Conservation (phyloP, 1,140 invertebrate species). For the Macrobrachium rosenbergii region DNA sequence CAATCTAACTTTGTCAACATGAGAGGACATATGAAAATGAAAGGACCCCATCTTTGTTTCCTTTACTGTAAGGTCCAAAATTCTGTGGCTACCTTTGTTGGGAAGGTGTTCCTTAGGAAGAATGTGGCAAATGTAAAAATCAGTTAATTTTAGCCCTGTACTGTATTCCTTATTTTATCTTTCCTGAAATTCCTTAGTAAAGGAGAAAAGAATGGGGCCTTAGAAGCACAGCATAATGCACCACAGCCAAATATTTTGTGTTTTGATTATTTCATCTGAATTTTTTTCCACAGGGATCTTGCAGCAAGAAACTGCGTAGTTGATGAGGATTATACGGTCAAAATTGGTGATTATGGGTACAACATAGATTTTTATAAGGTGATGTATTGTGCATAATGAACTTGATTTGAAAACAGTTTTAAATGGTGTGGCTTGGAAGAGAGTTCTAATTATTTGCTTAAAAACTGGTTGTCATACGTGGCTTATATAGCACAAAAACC, state of each 20-base stretch:
- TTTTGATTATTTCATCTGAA: background rate
- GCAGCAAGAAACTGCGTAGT: slow-evolving; percentile 79
- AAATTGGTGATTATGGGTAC: slow-evolving; percentile 78
- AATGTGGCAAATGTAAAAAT: no score
- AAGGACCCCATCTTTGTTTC: background rate
- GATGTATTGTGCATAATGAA: background rate
- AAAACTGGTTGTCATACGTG: background rate
- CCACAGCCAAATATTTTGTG: background rate
- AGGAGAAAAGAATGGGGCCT: no score
- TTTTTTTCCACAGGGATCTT: slow-evolving; percentile 74
- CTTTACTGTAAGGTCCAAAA: no score
- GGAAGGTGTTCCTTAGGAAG: no score
- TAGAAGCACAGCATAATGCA: no score
- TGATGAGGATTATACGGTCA: slow-evolving; percentile 74
- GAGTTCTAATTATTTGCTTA: background rate
- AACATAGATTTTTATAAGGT: slow-evolving; percentile 65
- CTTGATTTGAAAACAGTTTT: background rate
- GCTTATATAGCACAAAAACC: no score
- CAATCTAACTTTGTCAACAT: background rate
- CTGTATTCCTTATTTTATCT: no score
- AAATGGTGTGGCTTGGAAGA: background rate
- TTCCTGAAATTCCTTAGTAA: no score
- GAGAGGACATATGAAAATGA: background rate
- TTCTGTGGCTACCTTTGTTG: no score
- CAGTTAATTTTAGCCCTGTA: no score